Evolutionary conservation across 2,797 vertebrate species (phyloP).

Genomic region (Denticeps clupeoides): DNA sequence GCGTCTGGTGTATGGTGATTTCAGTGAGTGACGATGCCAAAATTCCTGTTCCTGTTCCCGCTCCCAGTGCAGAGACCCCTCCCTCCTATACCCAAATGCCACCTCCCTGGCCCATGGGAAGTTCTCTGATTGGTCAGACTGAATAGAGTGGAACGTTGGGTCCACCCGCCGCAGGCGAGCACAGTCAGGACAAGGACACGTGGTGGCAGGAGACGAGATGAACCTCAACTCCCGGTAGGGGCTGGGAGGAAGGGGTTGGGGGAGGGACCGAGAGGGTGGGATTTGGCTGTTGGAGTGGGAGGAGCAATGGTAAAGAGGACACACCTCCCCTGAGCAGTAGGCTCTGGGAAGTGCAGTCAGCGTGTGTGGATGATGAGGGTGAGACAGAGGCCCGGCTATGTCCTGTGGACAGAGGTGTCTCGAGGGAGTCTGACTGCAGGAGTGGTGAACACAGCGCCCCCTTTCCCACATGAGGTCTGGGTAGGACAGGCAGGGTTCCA

Average conservation of each 20-base stretch:
- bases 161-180: conserved; percentile 50
- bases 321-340: conserved; percentile 47
- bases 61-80: conserved; percentile 26
- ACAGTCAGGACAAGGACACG: conserved; percentile 66
- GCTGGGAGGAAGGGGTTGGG: conserved; percentile 44
- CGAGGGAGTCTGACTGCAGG: conserved; percentile 12
- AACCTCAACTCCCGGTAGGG: conserved; percentile 69
- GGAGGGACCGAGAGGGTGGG: conserved; percentile 40
- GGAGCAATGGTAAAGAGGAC: conserved; percentile 50
- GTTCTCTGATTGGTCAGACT: conserved; percentile 46
- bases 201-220: conserved; percentile 42
- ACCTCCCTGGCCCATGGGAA: conserved; percentile 46
- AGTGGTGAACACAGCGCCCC: conserved; percentile 20
- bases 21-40: conserved; percentile 55
- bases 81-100: conserved; percentile 35
- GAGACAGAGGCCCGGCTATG: background rate
- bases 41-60: conserved; percentile 41
- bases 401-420: conserved; percentile 44
- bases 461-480: conserved; percentile 37
- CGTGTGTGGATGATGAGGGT: conserved; percentile 22
- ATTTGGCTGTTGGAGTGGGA: conserved; percentile 26
- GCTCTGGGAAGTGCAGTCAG: conserved; percentile 50
- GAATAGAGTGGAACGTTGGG: conserved; percentile 54
- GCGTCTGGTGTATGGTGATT: conserved; percentile 38
- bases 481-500: conserved; percentile 44